Evolutionary conservation across 2,113 vertebrate species (phyloP).

Genomic region (Misgurnus anguillicaudatus): DNA sequence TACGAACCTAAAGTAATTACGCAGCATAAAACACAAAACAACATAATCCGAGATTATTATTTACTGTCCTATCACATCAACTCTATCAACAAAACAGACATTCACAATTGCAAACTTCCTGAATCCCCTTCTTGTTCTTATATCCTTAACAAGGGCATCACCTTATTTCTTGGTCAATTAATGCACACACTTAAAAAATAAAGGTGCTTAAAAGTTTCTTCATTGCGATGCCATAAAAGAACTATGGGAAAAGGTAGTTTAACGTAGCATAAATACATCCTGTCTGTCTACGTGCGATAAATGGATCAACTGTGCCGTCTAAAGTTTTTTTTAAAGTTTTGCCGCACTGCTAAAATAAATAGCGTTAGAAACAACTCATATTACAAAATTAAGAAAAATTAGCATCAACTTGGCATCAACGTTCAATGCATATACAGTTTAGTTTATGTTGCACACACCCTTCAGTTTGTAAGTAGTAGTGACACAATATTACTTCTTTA

Average conservation of each 20-base stretch:
- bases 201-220: not conserved
- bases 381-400: not conserved
- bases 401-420: conserved; percentile 20
- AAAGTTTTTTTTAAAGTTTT: not conserved
- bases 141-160: not conserved
- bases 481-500: conserved; percentile 31
- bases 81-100: conserved; percentile 41
- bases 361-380: no score
- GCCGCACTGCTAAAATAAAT: not conserved
- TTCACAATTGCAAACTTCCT: conserved; percentile 42
- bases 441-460: conserved; percentile 39
- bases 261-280: conserved; percentile 13
- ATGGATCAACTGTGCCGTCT: not conserved
- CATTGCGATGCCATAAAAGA: not conserved
- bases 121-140: conserved; percentile 11
- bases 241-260: conserved; percentile 5
- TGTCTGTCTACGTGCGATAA: not conserved
- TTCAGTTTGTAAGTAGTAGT: not conserved
- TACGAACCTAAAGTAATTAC: conserved; percentile 39
- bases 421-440: conserved; percentile 32
- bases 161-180: not conserved
- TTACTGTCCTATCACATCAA: conserved; percentile 39
- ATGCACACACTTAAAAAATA: not conserved
- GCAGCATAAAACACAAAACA: conserved; percentile 50
- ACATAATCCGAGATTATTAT: conserved; percentile 29